A percentile compares a stretch with the other conserved stretches of the same genome.
Evolutionary conservation across 2,113 vertebrate genomes (phyloP).

Genomic region (Sinocyclocheilus rhinocerous): DNA sequence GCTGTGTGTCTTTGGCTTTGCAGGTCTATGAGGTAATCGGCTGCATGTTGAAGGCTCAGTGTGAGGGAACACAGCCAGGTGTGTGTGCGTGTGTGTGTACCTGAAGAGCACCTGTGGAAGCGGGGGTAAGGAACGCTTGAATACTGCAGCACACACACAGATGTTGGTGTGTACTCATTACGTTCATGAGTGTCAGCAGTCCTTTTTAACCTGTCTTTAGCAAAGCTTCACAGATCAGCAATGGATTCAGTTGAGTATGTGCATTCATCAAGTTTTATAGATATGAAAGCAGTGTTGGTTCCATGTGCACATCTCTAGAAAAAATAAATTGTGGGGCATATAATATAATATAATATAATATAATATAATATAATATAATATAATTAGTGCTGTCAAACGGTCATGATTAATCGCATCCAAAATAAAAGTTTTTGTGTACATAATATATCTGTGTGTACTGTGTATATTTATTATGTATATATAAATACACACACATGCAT

Average conservation of each 20-base stretch:
- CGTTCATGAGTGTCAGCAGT: neutral
- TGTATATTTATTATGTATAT: too few species aligned
- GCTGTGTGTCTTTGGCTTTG: conserved; percentile 9
- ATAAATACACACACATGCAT: too few species aligned
- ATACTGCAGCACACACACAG: conserved; percentile 5
- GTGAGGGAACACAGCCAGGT: neutral
- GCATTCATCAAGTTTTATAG: neutral
- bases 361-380: neutral
- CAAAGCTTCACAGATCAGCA: conserved; percentile 7
- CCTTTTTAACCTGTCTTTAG: conserved; percentile 30
- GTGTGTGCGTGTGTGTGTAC: conserved; percentile 12
- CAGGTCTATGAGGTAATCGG: conserved; percentile 23
- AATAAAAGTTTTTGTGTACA: too few species aligned
- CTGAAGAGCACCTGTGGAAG: conserved; percentile 10
- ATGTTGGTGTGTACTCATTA: neutral
- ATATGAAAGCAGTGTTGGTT: neutral
- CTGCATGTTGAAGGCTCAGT: conserved; percentile 18
- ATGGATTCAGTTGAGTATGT: neutral
- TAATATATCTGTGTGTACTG: too few species aligned
- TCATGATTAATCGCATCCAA: too few species aligned
- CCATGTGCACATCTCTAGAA: neutral
- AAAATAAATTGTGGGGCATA: neutral
- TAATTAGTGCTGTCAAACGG: neutral
- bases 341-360: neutral
- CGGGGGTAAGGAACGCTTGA: neutral